These are phyloP conservation scores for Etheostoma spectabile DNA, from an alignment of 2,113 vertebrate genomes.

Conservation along the genomic window DNA sequence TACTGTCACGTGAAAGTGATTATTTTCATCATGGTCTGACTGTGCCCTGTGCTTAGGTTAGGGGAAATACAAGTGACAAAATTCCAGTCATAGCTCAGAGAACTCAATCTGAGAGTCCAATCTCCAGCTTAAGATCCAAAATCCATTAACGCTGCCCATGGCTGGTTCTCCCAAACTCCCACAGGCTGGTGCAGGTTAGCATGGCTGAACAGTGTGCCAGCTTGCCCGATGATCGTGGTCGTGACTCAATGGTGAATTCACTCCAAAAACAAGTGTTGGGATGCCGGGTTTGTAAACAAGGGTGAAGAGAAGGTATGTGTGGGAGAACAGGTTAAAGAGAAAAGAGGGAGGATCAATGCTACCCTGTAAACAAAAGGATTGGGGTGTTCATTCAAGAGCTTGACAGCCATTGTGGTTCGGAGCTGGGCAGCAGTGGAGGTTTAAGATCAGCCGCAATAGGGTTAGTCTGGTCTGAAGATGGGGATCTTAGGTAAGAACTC, in stretches of 20 bases:
- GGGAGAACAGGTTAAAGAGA: background rate
- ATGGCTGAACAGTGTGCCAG: slow-evolving; percentile 23
- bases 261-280: slow-evolving; percentile 13
- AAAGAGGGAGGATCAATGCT: slow-evolving; percentile 28
- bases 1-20: slow-evolving; percentile 25
- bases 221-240: slow-evolving; percentile 5
- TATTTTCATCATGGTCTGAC: slow-evolving; percentile 32
- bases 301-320: slow-evolving; percentile 13
- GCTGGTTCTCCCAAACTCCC: slow-evolving; percentile 41
- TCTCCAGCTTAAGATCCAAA: slow-evolving; percentile 45
- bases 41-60: slow-evolving; percentile 63
- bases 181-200: slow-evolving; percentile 31
- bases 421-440: slow-evolving; percentile 84
- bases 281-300: slow-evolving; percentile 74
- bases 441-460: slow-evolving; percentile 83
- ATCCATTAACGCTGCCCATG: slow-evolving; percentile 32
- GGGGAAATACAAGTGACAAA: slow-evolving; percentile 29
- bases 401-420: slow-evolving; percentile 64
- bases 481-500: slow-evolving; percentile 99
- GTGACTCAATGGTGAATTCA: slow-evolving; percentile 24
- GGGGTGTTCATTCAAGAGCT: slow-evolving; percentile 33
- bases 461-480: slow-evolving; percentile 98
- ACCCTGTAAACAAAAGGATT: slow-evolving; percentile 75
- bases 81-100: slow-evolving; percentile 63
- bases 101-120: slow-evolving; percentile 37